Evolutionary conservation across 2,113 vertebrate species (phyloP), one percentile per base, ranked within the genome.

Genomic region (Tragelaphus buxtoni): DNA sequence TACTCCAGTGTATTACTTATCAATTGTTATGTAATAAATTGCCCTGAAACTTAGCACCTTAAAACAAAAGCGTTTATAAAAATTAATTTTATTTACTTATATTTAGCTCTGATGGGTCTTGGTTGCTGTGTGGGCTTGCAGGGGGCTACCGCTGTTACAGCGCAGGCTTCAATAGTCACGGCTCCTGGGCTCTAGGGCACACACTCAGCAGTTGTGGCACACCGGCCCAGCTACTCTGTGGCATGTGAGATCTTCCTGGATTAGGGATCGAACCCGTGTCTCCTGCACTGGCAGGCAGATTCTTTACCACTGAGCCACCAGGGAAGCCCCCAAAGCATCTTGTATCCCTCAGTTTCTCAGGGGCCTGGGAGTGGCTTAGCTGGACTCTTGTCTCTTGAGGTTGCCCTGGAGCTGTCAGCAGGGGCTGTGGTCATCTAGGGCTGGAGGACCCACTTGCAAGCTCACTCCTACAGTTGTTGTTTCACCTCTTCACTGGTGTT

Each of bases 311-410:
- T 74, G 69, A 74, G 69, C 69, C 39, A 42, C 69, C 65, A 72
- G 65, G 65, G 69, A 74, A 7, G 39, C 39, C 39, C 39, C 39
- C 69, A 74, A 42, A 74, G 69, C 22, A 42, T 42, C 35, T 42
- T 42, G 35, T 14, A 60, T 49, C 24, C 91, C 20, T 35, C n/a
- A 60, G 61, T 91, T 89, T 92, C n/a, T 95, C 58, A 69, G 65
- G 28, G 83, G 79, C 85, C 77, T 32, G 49, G 56, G 12, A 90
- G 84, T 87, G 35, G 30, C 22, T 92, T 45, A 80, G 42, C 45
- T 72, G 22, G 51, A 42, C 60, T 14, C 1, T 85, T 95, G 65
- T 94, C 45, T 88, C 51, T 53, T 61, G 51, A 89, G 58, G n/a
- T 84, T 69, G 56, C 65, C 88, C 77, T 35, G 51, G 85, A 55